Base-by-base conservation (phyloP, 2,113 vertebrate genomes). In the Copsychus sechellarum region DNA sequence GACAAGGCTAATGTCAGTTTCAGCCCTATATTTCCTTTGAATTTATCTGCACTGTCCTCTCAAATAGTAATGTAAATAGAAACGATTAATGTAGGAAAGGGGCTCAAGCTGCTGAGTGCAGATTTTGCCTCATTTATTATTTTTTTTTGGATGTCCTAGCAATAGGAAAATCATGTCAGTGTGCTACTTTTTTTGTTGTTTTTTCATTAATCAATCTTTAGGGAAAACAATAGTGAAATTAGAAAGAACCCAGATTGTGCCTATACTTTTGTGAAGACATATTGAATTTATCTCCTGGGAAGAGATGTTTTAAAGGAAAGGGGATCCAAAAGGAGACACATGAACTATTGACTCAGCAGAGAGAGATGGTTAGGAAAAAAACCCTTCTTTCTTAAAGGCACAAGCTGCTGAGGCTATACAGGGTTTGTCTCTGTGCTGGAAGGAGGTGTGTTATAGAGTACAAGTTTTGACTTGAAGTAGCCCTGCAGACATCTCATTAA, bases 11-110 rank as follows among this genome's bases (percentile, higher is more conserved):
- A 40, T 12, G 7, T 14, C 31, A 24, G 6, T n/a, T 71, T 80
- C 69, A 81, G 15, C 16, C 7, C 16, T 28, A 0, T 62, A 50
- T 92, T 81, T 91, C 12, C 28, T 92, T 51, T 50, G 25, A 84
- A 67, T 89, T 88, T 72, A 36, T 86, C n/a, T 74, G 4, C 25
- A 42, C 28, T 2, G 0, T 71, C 56, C 31, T 86, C 58, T 88
- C 67, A 78, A 71, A 72, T 22, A 86, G 19, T 12, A 77, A 86
- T n/a, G 22, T 12, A 90, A 94, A 64, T 72, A 67, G 76, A 94
- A 93, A 71, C 2, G 0, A 76, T 78, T 86, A 71, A 86, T 72
- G 48, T 14, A 51, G 21, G 25, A 54, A 90, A 84, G 53, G 18
- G 3, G 19, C 14, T 53, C 40, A 33, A 50, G 56, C 43, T 79